Base-by-base conservation (phyloP, 1,140 invertebrate genomes). In the Tetramorium alpestre region DNA sequence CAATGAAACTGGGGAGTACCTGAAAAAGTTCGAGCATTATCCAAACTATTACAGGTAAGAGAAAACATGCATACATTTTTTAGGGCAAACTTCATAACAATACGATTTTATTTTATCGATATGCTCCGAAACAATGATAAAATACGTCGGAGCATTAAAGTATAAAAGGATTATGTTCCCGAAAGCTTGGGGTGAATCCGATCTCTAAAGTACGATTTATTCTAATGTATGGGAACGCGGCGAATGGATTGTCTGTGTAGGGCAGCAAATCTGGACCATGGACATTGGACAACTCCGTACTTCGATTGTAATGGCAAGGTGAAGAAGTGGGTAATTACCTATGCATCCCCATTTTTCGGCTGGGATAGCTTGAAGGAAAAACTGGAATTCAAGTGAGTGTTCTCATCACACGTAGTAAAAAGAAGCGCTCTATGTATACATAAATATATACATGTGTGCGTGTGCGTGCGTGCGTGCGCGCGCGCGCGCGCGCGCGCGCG, bases 271-370 rank as follows among this genome's bases (percentile, higher is more conserved):
- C 93, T 99, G 84, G 96, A 97, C 78, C 98, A 99, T 94, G 99
- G 99, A 10, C 97, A 98, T 93, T 99, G 99, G 99, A 97, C 98
- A 60, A 96, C 97, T 90, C 99, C 99, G 3, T 98, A 98, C 93
- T 99, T 98, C 94, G 99, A 99, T 96, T 99, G 99, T 96, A 96
- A 98, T 91, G 98, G 98, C 56, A 98, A 98, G 95, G 96, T 98
- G 64, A 98, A 98, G 91, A 98, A 98, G 96, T 99, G 99, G 99
- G 96, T 99, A 88, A 97, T 99, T 87, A 99, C 98, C 56, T 99
- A 99, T 96, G 97, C 98, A 72, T 97, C 97, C 75, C 99, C 99
- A 75, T 99, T 99, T 96, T 99, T 99, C 95, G 99, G 99, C 76
- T 98, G 98, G 97, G 99, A 99, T 94, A 98, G 97, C 94, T 96